Percentiles rank a stretch among this genome's conserved stretches.
phyloP scores from a whole-genome alignment of 2,797 vertebrate genomes.

The Tokudaia tokunoshimensis region DNA sequence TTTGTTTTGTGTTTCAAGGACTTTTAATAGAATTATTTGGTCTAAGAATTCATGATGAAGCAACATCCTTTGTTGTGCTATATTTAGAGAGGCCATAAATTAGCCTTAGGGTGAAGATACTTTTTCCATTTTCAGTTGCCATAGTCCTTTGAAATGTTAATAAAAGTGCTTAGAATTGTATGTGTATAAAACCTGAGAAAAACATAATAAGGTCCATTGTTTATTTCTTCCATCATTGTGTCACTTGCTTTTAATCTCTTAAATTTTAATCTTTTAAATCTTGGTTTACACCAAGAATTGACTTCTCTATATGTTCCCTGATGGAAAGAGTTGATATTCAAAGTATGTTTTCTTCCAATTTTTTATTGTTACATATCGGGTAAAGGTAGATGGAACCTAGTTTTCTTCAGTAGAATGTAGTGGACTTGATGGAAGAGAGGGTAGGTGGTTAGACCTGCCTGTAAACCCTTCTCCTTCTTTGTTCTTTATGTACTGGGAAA shows the following conservation, averaged over 20 bases:
- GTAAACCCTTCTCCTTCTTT: background rate
- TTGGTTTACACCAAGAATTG: constrained; percentile 25
- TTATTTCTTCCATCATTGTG: constrained; percentile 46
- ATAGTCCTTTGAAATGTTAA: constrained; percentile 73
- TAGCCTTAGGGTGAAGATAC: constrained; percentile 59
- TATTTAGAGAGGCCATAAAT: constrained; percentile 81
- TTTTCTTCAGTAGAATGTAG: background rate
- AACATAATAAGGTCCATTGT: constrained; percentile 38
- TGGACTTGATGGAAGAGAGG: background rate
- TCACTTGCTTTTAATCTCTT: constrained; percentile 41
- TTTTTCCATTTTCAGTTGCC: constrained; percentile 72
- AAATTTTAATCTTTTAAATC: too few relatives aligned
- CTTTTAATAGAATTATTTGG: constrained; percentile 79
- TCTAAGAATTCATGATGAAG: constrained; percentile 70
- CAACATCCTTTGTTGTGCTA: constrained; percentile 77
- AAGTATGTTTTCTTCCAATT: constrained; percentile 45
- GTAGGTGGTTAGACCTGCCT: background rate
- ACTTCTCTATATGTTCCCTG: constrained; percentile 27
- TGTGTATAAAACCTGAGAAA: constrained; percentile 59
- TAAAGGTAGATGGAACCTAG: background rate
- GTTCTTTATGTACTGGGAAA: background rate
- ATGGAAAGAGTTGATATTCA: constrained; percentile 37
- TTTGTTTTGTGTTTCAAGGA: background rate
- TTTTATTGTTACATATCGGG: constrained; percentile 28
- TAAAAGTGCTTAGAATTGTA: constrained; percentile 72